These are phyloP conservation scores for Malacoraja senta DNA, from an alignment of 2,797 vertebrate genomes.

Conservation along the genomic window DNA sequence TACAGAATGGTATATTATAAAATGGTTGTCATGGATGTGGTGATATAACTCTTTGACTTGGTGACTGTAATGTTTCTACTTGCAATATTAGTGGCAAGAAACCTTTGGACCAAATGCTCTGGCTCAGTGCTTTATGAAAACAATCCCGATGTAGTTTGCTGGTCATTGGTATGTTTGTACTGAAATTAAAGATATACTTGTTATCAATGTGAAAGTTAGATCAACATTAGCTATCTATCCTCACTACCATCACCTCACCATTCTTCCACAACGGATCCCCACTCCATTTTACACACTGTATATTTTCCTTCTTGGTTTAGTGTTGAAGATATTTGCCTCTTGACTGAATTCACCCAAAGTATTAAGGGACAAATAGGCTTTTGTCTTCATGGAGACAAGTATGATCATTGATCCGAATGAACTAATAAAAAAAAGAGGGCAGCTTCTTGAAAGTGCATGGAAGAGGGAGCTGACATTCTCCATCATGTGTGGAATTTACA, in stretches of 20 bases:
- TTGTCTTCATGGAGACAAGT: background rate
- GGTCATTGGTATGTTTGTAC: background rate
- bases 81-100: background rate
- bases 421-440: conserved; percentile 4
- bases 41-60: no score
- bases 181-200: background rate
- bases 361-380: background rate
- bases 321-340: background rate
- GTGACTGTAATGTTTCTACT: background rate
- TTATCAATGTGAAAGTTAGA: background rate
- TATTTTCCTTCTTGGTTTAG: background rate
- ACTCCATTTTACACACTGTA: no score
- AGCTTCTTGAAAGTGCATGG: background rate
- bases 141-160: background rate
- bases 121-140: background rate
- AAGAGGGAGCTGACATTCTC: background rate
- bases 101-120: background rate
- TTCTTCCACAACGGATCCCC: no score
- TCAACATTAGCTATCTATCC: background rate
- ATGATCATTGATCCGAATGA: background rate
- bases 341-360: background rate
- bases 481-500: background rate
- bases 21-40: no score
- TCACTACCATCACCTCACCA: no score
- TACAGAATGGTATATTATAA: no score